Evolutionary conservation across 2,113 vertebrate species (phyloP), one percentile per base, ranked within the genome.

Genomic region (Toxotes jaculatrix): DNA sequence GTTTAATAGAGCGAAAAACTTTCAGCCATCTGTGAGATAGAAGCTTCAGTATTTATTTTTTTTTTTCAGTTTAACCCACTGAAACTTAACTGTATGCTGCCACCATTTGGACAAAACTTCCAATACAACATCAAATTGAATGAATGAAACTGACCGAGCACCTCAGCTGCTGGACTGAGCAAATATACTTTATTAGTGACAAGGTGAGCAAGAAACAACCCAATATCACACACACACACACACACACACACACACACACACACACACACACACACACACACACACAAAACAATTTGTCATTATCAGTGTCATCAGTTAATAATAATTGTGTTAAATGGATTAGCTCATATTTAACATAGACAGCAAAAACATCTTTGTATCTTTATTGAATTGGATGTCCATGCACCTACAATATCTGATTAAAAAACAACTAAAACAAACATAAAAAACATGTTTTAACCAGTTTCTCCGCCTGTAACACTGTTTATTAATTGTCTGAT

Each of bases 21-120:
- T 60, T 56, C 13, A 56, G 47, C 9, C 16, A 74, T 60, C 36
- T 74, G 73, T 43, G 12, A 32, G 8, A 31, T 43, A 80, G 23
- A 70, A 5, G 4, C 64, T 63, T 56, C 27, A 57, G 3, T n/a
- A 4, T 3, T 68, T 21, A 2, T 66, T 27, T 13, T 63, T 60
- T 31, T 27, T 45, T 17, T 23, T 0, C 27, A 63, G 23, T 66
- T 69, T 34, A 31, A 49, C 1, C 14, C n/a, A 45, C n/a, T 57
- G 14, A 31, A 79, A 66, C 45, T 23, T 75, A 16, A 49, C 4
- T 9, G 16, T 55, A 16, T 89, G 73, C 85, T 91, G 83, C 88
- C 91, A 36, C 80, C 91, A 78, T 40, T 0, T 83, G 92, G 87
- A 63, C 16, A 60, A 60, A 74, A 2, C 2, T 3, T 19, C 0